These are phyloP conservation scores for Coecobrya sp. DNA, from an alignment of 2,888 invertebrate genomes.

Conservation along the genomic window DNA sequence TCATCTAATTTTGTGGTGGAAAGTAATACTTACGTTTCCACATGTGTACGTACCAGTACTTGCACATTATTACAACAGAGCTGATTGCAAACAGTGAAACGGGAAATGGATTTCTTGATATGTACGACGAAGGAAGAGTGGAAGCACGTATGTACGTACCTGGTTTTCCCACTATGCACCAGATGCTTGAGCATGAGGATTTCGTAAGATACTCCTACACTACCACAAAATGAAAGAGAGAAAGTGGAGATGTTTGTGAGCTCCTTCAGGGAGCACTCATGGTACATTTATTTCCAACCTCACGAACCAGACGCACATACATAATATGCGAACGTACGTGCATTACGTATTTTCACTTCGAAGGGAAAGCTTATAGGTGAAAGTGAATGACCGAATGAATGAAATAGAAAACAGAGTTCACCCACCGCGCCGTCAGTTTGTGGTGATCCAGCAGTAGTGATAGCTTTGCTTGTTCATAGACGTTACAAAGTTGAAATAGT, in stretches of 20 bases:
- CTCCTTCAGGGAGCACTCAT: slow-evolving; percentile 63
- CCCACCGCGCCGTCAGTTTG: not conserved
- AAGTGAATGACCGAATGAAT: slow-evolving; percentile 71
- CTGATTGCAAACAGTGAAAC: slow-evolving; percentile 49
- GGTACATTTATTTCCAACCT: slow-evolving; percentile 67
- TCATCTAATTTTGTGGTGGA: slow-evolving; percentile 37
- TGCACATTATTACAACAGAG: slow-evolving; percentile 44
- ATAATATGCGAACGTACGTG: slow-evolving; percentile 24
- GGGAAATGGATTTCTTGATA: slow-evolving; percentile 40
- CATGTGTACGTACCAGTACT: slow-evolving; percentile 19
- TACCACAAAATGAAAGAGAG: slow-evolving; percentile 46
- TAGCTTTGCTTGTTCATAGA: not conserved
- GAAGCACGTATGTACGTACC: slow-evolving; percentile 54
- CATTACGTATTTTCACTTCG: slow-evolving; percentile 35
- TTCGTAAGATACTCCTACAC: slow-evolving; percentile 41
- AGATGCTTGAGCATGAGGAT: slow-evolving; percentile 36
- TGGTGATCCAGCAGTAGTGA: slow-evolving; percentile 15
- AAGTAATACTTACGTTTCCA: slow-evolving; percentile 3
- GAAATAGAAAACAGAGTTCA: slow-evolving; percentile 53
- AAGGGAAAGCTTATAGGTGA: not conserved
- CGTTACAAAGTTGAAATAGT: slow-evolving; percentile 19
- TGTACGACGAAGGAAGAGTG: not conserved
- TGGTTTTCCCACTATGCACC: slow-evolving; percentile 25
- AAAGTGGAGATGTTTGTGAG: slow-evolving; percentile 64
- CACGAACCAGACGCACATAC: slow-evolving; percentile 42